phyloP scores from a whole-genome alignment of 2,113 vertebrate species.

The Deroptyus accipitrinus region DNA sequence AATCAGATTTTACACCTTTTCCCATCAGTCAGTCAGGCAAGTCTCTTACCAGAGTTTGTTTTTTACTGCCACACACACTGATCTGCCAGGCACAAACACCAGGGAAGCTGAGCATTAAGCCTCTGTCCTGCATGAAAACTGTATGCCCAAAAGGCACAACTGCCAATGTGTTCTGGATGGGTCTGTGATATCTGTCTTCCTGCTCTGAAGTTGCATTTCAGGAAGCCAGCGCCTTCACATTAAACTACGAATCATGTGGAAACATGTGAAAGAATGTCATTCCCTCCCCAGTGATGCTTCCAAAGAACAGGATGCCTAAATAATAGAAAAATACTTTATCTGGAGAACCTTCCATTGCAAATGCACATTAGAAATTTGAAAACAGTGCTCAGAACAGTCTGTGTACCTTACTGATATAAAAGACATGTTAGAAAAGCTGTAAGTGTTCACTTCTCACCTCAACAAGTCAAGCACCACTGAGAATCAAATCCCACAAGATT shows the following conservation, averaged over 20 bases:
- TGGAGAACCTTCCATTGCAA: not conserved
- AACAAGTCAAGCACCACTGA: not conserved
- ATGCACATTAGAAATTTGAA: not conserved
- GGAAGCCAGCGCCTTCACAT: not conserved
- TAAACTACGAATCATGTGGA: not conserved
- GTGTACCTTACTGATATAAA: not conserved
- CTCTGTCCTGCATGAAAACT: not conserved
- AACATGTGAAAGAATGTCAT: not conserved
- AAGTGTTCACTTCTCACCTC: not conserved
- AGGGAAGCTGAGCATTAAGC: slow-evolving; percentile 40
- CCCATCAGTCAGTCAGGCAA: slow-evolving; percentile 51
- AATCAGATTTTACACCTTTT: slow-evolving; percentile 44
- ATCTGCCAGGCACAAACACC: not conserved
- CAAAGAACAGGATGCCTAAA: not conserved
- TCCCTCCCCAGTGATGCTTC: not conserved
- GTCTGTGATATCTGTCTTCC: not conserved
- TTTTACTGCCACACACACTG: not conserved
- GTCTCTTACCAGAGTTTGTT: not conserved
- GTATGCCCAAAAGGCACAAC: not conserved
- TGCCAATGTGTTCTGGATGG: not conserved
- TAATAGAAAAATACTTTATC: not conserved
- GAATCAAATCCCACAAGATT: not conserved
- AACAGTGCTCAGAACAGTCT: not conserved
- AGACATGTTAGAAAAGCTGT: fast-evolving
- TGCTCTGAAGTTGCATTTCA: not conserved